Conservation (phyloP, 2,797 vertebrate species). For the Leptodactylus fallax region DNA sequence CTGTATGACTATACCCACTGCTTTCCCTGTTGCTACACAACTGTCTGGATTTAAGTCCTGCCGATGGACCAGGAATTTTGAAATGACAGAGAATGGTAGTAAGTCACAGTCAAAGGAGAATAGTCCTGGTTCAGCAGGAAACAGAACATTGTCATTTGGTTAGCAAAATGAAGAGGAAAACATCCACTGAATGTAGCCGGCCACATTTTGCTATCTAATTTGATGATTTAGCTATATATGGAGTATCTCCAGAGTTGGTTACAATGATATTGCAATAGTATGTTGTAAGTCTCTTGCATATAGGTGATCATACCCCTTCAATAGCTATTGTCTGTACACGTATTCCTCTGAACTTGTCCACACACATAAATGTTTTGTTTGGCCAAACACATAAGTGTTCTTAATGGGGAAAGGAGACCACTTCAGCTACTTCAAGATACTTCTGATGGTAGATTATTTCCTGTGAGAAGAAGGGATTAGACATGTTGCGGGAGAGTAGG, state of each 20-base stretch:
- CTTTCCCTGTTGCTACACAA: constrained; percentile 5
- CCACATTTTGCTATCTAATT: background rate
- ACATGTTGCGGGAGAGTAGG: no score
- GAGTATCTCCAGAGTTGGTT: background rate
- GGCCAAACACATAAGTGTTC: no score
- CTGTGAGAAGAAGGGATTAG: no score
- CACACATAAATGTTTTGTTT: no score
- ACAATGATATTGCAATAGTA: background rate
- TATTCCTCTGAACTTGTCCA: no score
- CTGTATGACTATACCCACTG: background rate
- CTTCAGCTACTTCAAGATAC: no score
- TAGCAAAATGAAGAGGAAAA: background rate
- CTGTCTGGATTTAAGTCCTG: background rate
- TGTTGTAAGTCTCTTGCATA: no score
- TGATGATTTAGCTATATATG: background rate
- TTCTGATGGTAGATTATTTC: no score
- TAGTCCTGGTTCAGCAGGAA: background rate
- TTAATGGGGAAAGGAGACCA: no score
- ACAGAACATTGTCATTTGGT: background rate
- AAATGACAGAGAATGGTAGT: background rate
- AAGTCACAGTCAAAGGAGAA: background rate
- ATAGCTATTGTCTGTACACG: no score
- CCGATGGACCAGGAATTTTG: background rate
- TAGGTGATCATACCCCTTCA: no score
- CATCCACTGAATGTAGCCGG: background rate